phyloP scores from a whole-genome alignment of 2,113 vertebrate species.

The Romanogobio albipinnatus region DNA sequence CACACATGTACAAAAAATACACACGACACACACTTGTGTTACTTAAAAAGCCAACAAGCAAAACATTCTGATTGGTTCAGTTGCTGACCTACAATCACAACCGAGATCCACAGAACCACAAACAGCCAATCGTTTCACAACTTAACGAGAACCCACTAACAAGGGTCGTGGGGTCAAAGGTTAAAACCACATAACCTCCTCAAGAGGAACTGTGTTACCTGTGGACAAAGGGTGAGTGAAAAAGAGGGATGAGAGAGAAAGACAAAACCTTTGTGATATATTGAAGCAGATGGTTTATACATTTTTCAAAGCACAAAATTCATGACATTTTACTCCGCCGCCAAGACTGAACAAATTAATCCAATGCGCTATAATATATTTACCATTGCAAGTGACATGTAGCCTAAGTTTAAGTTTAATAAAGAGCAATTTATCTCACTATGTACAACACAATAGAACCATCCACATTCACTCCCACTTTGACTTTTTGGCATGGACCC shows the following conservation, averaged over 20 bases:
- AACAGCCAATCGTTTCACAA: conserved; percentile 68
- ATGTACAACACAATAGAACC: background rate
- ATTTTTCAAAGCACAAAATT: background rate
- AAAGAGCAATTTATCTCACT: background rate
- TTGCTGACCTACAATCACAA: background rate
- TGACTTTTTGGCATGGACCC: conserved; percentile 10
- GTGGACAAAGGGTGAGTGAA: conserved; percentile 27
- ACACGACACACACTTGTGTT: conserved; percentile 39
- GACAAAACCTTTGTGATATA: background rate
- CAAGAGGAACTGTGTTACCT: conserved; percentile 74
- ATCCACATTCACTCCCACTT: background rate
- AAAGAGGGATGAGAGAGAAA: conserved; percentile 33
- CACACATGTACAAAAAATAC: conserved; percentile 60
- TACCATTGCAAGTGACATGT: background rate
- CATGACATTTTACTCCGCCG: background rate
- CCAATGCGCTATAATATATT: background rate
- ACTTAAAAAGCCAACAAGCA: background rate
- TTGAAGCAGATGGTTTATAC: conserved; percentile 1
- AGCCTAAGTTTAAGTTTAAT: background rate
- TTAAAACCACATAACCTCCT: conserved; percentile 77
- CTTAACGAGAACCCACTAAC: conserved; percentile 66
- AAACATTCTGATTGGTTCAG: conserved; percentile 31
- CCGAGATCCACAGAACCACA: conserved; percentile 59
- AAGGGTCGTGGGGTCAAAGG: conserved; percentile 69
- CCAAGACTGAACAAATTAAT: conserved; percentile 12